Evolutionary conservation across 1,140 invertebrate species (phyloP), one percentile per base, ranked within the genome.

Genomic region (Brevipalpus yothersi): DNA sequence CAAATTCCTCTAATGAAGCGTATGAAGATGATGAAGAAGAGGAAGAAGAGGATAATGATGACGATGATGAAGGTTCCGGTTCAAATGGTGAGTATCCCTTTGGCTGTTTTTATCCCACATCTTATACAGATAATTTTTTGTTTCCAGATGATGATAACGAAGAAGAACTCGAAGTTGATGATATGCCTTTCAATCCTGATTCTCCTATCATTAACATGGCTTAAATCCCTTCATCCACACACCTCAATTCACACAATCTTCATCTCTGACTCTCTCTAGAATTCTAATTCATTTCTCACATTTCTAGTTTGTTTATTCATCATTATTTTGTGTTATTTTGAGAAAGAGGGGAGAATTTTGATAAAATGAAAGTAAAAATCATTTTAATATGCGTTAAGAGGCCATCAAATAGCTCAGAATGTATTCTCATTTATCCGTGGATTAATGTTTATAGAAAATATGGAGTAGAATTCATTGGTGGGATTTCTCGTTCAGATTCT

Each of bases 401-500:
- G 31, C 31, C 31, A 31, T 31, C 31, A 31, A 31, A 2, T 31
- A 31, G 31, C 31, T 31, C 31, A 31, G 31, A 2, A 31, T 3
- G 2, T 2, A 3, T 3, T 5, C 5, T 5, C 5, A 2, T 3
- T 31, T 31, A 31, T 31, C 31, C 2, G 31, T 31, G 5, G 31
- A 31, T 31, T 31, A 53, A 51, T 12, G 53, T 56, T 68, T 70
- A 95, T 72, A 97, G 81, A 75, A 97, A 97, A 72, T 97, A 97
- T 15, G 93, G 93, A 59, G 90, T 94, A 47, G 85, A 85, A 66
- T 82, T 86, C 70, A 84, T 75, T 56, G 83, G 79, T 63, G 92
- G 92, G 71, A 96, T 87, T 62, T 92, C 83, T 67, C 93, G 76
- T 66, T 95, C 82, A 23, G 79, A 78, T 70, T 95, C 88, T 41